Conservation (phyloP, 2,797 vertebrate genomes). For the Poeciliopsis presidionis region DNA sequence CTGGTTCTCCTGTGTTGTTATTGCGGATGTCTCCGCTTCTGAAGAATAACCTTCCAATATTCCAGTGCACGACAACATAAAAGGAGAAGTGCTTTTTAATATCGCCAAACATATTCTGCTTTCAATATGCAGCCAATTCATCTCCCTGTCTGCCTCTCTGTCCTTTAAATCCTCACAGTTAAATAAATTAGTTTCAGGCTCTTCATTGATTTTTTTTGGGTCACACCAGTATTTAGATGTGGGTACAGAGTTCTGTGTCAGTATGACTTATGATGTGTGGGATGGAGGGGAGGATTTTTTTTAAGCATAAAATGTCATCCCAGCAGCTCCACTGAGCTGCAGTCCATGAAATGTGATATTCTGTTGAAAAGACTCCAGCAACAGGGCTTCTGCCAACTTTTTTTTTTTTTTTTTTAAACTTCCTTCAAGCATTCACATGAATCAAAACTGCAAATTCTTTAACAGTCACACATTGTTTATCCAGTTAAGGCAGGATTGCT, state of each 20-base stretch:
- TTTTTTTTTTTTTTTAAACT: background rate
- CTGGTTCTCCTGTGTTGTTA: background rate
- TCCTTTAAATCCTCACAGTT: conserved; percentile 6
- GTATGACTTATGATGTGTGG: conserved; percentile 31
- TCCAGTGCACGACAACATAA: background rate
- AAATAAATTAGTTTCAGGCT: conserved; percentile 24
- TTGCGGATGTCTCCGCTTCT: background rate
- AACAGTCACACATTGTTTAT: conserved; percentile 41
- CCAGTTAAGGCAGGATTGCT: conserved; percentile 40
- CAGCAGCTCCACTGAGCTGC: conserved; percentile 21
- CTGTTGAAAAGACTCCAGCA: conserved; percentile 40
- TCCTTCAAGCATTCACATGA: conserved; percentile 28
- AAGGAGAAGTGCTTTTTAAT: conserved; percentile 7
- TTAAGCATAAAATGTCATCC: conserved; percentile 34
- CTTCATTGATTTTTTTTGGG: conserved; percentile 29
- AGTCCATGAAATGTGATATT: conserved; percentile 46
- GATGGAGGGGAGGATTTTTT: conserved; percentile 1
- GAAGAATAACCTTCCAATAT: conserved; percentile 4
- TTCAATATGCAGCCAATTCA: conserved; percentile 7
- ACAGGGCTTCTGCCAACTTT: conserved; percentile 16
- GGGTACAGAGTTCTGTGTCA: conserved; percentile 21
- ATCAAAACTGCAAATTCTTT: conserved; percentile 26
- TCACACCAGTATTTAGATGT: conserved; percentile 19
- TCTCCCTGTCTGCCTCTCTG: background rate
- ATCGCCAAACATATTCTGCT: conserved; percentile 6